These are phyloP conservation scores for Chionis minor DNA, from an alignment of 2,113 vertebrate species.

Conservation along the genomic window DNA sequence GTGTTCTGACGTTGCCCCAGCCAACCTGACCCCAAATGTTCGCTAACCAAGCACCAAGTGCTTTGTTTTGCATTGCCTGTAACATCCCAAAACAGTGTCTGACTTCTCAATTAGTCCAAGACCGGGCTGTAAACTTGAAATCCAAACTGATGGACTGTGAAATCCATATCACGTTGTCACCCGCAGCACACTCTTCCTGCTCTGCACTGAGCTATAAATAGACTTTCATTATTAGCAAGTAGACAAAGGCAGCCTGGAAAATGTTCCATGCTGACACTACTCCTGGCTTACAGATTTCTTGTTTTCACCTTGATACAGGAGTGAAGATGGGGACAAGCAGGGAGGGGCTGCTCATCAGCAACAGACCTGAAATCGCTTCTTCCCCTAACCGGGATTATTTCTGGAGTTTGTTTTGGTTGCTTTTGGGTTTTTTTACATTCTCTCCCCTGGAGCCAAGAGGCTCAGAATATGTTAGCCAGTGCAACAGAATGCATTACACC, in stretches of 20 bases:
- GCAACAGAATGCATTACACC: neutral
- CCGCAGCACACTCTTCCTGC: constrained; percentile 50
- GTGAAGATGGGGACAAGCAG: constrained; percentile 12
- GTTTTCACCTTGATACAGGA: constrained; percentile 56
- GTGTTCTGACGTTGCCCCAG: neutral
- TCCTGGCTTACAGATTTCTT: constrained; percentile 47
- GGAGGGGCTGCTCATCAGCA: neutral
- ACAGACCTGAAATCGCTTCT: neutral
- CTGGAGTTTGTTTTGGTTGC: neutral
- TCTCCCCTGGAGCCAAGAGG: neutral
- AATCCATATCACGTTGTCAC: constrained; percentile 61
- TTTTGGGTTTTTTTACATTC: neutral
- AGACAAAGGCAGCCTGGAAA: constrained; percentile 65
- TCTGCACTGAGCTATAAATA: constrained; percentile 62
- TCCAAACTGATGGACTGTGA: constrained; percentile 60
- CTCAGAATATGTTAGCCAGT: neutral
- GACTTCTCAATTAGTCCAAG: constrained; percentile 24
- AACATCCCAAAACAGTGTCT: constrained; percentile 33
- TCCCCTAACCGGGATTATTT: neutral
- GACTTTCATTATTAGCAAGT: constrained; percentile 61
- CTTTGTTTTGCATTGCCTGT: constrained; percentile 39
- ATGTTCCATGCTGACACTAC: constrained; percentile 23
- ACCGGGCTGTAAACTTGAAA: constrained; percentile 27
- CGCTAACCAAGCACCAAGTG: neutral
- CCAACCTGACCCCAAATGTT: constrained; percentile 42